Conservation (phyloP, 2,797 vertebrate species). For the Monodelphis domestica region DNA sequence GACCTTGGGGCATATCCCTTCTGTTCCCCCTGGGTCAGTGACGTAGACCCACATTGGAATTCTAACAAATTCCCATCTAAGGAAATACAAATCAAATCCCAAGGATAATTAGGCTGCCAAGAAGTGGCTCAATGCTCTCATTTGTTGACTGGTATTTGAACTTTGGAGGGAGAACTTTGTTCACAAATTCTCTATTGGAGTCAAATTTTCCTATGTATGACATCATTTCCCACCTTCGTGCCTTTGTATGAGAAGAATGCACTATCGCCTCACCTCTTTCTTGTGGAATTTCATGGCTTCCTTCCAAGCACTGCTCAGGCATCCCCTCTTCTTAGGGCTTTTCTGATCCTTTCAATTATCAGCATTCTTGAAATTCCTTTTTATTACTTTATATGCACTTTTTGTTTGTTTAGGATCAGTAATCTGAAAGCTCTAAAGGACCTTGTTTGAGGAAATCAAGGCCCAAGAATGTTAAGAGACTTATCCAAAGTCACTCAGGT, state of each 20-base stretch:
- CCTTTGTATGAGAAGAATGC: neutral
- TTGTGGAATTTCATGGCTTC: neutral
- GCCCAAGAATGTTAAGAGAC: neutral
- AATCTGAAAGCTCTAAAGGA: neutral
- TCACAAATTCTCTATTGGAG: neutral
- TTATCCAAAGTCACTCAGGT: neutral
- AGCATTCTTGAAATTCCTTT: neutral
- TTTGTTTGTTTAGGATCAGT: neutral
- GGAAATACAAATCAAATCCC: neutral
- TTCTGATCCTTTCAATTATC: neutral
- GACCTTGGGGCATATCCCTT: neutral
- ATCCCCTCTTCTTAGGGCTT: no score
- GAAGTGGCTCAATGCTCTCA: neutral
- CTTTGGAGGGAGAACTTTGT: neutral
- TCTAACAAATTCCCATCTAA: neutral
- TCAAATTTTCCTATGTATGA: neutral
- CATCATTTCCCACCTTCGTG: neutral
- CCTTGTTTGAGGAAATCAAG: neutral
- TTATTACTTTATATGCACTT: neutral
- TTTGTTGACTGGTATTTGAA: neutral
- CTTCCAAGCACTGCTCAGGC: no score
- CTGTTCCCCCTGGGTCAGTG: neutral
- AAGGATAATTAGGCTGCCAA: neutral
- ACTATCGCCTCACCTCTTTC: neutral
- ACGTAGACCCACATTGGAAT: neutral